Base-by-base conservation (phyloP, 2,888 invertebrate genomes). In the Cerastis rubricosa region DNA sequence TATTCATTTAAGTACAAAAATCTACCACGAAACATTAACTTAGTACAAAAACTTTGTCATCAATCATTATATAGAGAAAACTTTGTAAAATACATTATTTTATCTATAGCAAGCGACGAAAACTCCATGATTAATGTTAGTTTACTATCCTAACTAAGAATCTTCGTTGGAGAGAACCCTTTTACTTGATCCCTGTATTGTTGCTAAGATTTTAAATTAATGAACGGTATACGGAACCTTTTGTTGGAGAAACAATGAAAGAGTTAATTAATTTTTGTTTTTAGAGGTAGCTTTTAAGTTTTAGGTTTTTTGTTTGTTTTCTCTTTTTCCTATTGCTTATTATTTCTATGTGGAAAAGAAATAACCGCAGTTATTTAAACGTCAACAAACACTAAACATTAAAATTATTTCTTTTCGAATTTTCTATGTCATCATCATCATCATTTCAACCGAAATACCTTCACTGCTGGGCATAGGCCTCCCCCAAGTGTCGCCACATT, bases 141-240 rank as follows among this genome's bases (percentile, higher is more conserved):
- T 63, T 63, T 49, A 71, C 83, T 87, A 86, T 86, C 85, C 78
- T 66, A 65, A 77, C 78, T 81, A 70, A 87, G 87, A 85, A 84
- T 85, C 83, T 84, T 74, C 35, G 63, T 64, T 19, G 14, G 22
- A 79, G 49, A 63, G 81, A 74, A 85, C 87, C 86, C 87, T 81
- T 87, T 70, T 65, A 72, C 69, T 64, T 71, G 71, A 66, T 63
- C 22, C 69, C 29, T 71, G 90, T 90, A 92, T 93, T 93, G 91
- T 91, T 90, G 43, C 65, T 85, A 90, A 92, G 92, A 93, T 93
- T 93, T 92, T 87, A 91, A 93, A 93, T 93, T 93, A 93, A 93
- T 93, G 93, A 91, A 90, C 90, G 87, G 35, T 80, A 64, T 64
- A 78, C 79, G 57, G 76, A 80, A 86, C 78, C 88, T 85, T 71